A percentile compares a stretch with the other conserved stretches of the same genome.
phyloP scores from a whole-genome alignment of 2,113 vertebrate species.

The Balaenoptera acutorostrata region DNA sequence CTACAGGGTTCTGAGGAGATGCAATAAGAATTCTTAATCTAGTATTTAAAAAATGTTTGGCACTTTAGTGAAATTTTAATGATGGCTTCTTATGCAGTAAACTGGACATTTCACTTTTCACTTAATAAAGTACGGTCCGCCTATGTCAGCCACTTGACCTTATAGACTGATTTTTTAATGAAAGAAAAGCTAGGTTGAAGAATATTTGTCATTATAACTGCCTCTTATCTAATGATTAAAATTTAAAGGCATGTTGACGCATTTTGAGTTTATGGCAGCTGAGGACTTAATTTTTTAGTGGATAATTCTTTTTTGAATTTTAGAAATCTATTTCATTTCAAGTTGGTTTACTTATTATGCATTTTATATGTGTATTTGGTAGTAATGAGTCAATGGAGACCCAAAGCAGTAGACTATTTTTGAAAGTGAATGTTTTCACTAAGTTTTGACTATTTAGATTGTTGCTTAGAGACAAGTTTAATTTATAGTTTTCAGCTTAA shows the following conservation, averaged over 20 bases:
- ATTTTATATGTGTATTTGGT: slow-evolving; percentile 57
- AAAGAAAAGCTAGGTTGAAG: background rate
- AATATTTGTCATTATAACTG: background rate
- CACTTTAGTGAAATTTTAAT: background rate
- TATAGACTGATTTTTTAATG: background rate
- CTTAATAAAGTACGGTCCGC: background rate
- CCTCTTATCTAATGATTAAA: slow-evolving; percentile 7
- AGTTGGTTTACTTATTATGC: slow-evolving; percentile 17
- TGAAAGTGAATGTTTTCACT: slow-evolving; percentile 62
- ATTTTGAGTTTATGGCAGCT: background rate
- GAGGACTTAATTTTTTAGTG: background rate
- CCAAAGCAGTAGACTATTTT: slow-evolving; percentile 65
- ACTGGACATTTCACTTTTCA: background rate
- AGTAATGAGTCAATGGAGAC: background rate
- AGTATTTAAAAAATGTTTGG: background rate
- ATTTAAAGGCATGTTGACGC: background rate
- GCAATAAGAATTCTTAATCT: background rate
- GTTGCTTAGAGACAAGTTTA: slow-evolving; percentile 74
- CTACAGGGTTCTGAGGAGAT: background rate
- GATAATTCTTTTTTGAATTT: background rate
- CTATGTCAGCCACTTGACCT: background rate
- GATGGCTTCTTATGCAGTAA: background rate
- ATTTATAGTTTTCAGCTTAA: slow-evolving; percentile 75
- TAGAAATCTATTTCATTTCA: slow-evolving; percentile 39
- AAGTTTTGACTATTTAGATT: slow-evolving; percentile 69